phyloP scores from a whole-genome alignment of 2,113 vertebrate species.

The Antechinus flavipes region DNA sequence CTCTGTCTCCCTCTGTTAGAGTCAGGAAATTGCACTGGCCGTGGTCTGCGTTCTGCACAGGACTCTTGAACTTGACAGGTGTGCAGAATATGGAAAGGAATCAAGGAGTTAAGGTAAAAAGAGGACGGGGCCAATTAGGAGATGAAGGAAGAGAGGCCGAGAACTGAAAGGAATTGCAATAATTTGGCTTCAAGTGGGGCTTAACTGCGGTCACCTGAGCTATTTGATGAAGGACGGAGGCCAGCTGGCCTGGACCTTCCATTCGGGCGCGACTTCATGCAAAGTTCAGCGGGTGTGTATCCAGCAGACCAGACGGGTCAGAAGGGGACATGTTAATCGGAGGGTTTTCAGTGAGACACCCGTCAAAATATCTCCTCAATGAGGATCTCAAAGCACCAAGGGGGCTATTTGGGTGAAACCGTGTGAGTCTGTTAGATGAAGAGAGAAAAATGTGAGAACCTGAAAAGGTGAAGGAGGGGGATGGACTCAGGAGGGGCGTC shows the following conservation, averaged over 20 bases:
- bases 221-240: slow-evolving; percentile 61
- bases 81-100: neutral
- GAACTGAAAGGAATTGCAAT: slow-evolving; percentile 65
- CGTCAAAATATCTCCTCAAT: neutral
- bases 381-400: neutral
- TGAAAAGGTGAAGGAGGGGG: neutral
- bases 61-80: slow-evolving; percentile 34
- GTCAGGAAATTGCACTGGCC: slow-evolving; percentile 41
- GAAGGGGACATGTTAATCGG: neutral
- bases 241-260: slow-evolving; percentile 67
- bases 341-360: neutral
- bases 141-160: slow-evolving; percentile 44
- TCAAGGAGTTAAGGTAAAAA: neutral
- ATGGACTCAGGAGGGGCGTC: neutral
- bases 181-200: slow-evolving; percentile 58
- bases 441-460: neutral
- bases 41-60: slow-evolving; percentile 16
- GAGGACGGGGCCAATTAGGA: slow-evolving; percentile 35
- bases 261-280: neutral
- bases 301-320: neutral
- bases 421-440: neutral
- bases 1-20: neutral
- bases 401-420: neutral
- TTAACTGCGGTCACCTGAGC: slow-evolving; percentile 55
- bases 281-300: neutral